These are phyloP conservation scores for Glaucopsyche alexis DNA, from an alignment of 2,888 invertebrate genomes.

Conservation along the genomic window DNA sequence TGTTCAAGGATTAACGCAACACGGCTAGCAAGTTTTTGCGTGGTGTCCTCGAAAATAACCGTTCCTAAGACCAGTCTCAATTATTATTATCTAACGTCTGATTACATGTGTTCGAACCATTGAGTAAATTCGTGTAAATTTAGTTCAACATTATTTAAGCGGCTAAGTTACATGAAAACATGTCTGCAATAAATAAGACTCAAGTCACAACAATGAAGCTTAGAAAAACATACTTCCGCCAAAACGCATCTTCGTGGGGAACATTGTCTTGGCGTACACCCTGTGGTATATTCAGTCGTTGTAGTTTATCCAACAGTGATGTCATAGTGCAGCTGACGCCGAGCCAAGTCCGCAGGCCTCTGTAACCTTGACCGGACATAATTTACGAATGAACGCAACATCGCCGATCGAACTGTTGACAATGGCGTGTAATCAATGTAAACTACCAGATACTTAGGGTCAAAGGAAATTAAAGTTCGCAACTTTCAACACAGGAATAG, in stretches of 20 bases:
- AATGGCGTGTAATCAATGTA: constrained; percentile 23
- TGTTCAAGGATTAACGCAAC: constrained; percentile 13
- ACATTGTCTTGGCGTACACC: constrained; percentile 1
- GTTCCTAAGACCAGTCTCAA: not conserved
- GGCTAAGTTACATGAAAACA: not conserved
- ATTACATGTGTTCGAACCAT: not conserved
- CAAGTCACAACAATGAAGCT: not conserved
- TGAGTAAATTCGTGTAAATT: not conserved
- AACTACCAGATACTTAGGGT: not conserved
- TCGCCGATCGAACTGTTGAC: constrained; percentile 1
- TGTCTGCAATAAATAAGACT: not conserved
- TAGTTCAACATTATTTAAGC: not conserved
- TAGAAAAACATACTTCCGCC: not conserved
- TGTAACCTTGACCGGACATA: constrained; percentile 70
- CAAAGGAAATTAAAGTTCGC: constrained; percentile 11
- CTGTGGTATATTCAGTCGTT: not conserved
- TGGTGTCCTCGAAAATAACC: constrained; percentile 22
- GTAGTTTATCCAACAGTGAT: constrained; percentile 15
- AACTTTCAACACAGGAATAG: not conserved
- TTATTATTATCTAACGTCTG: not conserved
- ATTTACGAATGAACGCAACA: constrained; percentile 21
- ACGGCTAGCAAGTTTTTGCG: constrained; percentile 19
- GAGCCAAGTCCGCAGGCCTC: constrained; percentile 65
- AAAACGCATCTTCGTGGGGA: not conserved
- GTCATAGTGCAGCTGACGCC: constrained; percentile 48